Base-by-base conservation (phyloP, 2,888 invertebrate genomes). In the Acanthosepion pharaonis region DNA sequence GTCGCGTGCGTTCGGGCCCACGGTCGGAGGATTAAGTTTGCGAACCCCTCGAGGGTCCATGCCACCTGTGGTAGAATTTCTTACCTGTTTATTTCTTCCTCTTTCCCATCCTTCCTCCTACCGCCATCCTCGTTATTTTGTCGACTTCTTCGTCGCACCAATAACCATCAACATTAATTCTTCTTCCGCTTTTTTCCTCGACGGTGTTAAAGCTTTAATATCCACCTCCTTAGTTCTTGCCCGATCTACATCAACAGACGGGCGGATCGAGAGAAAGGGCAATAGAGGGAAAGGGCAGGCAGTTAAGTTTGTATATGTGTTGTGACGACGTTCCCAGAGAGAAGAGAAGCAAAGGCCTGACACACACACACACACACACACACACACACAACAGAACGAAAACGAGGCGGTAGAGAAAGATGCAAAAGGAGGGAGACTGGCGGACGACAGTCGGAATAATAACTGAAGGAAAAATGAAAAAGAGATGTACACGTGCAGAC, bases 31-130 rank as follows among this genome's bases (percentile, higher is more conserved):
- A 92, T 92, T 92, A 48, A 49, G 48, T 92, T 42, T 25, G 42
- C 92, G 48, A 48, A 48, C 49, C 92, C 92, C 92, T 92, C 49
- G 92, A 92, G 92, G 92, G 92, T 48, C 49, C 49, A 25, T 92
- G 49, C 92, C 92, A 92, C 92, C 92, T 92, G 92, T 92, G 92
- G 48, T 92, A 92, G 49, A 48, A 48, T 92, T 92, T 92, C 92
- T 92, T 92, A 92, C 92, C 92, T 92, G 92, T 92, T 92, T 48
- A 49, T 92, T 92, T 92, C 25, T 42, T 20, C 92, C 42, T 49
- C 92, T 42, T 28, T 8, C 49, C 5, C 42, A 3, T 18, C 33
- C 92, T 92, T 48, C 33, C 92, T 92, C 92, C 33, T 51, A 91
- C 64, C 28, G 8, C 59, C 28, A 64, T 64, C 64, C 64, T 64